A percentile compares a stretch with the other conserved stretches of the same genome.
Evolutionary conservation across 2,888 invertebrate genomes (phyloP).

Genomic region (Drosophila monieri): DNA sequence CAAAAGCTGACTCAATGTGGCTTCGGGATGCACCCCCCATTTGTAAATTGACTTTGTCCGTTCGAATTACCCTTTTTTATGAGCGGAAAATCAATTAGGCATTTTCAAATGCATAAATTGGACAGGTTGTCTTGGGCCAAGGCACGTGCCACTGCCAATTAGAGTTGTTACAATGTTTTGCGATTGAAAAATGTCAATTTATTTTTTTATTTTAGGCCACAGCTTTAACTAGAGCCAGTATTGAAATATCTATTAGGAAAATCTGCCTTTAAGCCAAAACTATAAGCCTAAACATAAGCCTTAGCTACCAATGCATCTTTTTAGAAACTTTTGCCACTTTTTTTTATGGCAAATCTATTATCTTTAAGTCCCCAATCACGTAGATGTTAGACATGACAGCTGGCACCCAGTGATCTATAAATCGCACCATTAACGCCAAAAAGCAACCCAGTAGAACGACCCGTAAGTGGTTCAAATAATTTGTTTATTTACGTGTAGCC

Average conservation of each 20-base stretch:
- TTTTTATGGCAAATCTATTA: background rate
- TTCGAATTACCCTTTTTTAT: constrained; percentile 37
- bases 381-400: constrained; percentile 30
- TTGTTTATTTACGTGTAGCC: constrained; percentile 38
- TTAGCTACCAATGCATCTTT: too few relatives aligned
- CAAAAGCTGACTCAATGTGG: constrained; percentile 23
- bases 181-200: constrained; percentile 20
- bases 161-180: constrained; percentile 29
- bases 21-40: constrained; percentile 52
- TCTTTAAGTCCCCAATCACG: constrained; percentile 23
- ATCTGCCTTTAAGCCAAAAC: too few relatives aligned
- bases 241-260: too few relatives aligned
- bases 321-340: background rate
- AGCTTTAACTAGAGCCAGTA: background rate
- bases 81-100: constrained; percentile 68
- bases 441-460: constrained; percentile 21
- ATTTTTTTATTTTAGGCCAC: background rate
- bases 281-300: too few relatives aligned
- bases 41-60: constrained; percentile 31
- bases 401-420: constrained; percentile 23
- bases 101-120: constrained; percentile 65
- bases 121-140: constrained; percentile 41
- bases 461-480: constrained; percentile 4
- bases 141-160: constrained; percentile 60
- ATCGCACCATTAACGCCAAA: constrained; percentile 10